Percentiles rank a stretch among this genome's conserved stretches.
These are phyloP conservation scores for Antheraea pernyi DNA, from an alignment of 1,140 invertebrate genomes.

Conservation along the genomic window DNA sequence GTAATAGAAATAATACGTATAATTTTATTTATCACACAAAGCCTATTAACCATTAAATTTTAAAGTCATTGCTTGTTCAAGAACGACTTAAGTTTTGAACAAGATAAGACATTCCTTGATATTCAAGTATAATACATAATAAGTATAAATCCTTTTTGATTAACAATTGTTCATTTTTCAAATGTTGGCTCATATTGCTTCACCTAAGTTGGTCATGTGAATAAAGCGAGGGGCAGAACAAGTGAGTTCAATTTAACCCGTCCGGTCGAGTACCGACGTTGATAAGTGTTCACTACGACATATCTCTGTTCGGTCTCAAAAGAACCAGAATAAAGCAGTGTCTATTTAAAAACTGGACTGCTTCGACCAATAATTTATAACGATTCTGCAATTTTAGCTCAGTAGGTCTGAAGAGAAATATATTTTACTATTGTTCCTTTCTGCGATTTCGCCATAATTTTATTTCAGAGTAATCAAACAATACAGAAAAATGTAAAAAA, in stretches of 20 bases:
- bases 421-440: no score
- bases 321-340: slow-evolving; percentile 40
- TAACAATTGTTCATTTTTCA: slow-evolving; percentile 35
- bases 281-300: slow-evolving; percentile 59
- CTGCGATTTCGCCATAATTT: no score
- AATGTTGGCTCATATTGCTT: slow-evolving; percentile 43
- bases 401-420: background rate
- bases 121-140: no score
- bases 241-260: slow-evolving; percentile 52
- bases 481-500: no score
- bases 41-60: no score
- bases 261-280: slow-evolving; percentile 55
- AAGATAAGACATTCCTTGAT: no score
- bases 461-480: no score
- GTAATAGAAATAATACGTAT: no score
- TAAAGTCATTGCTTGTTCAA: no score
- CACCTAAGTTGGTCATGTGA: slow-evolving; percentile 49
- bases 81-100: no score
- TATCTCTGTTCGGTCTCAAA: slow-evolving; percentile 53
- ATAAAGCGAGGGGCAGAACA: slow-evolving; percentile 42
- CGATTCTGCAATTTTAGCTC: background rate
- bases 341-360: slow-evolving; percentile 8
- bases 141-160: background rate
- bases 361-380: background rate
- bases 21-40: no score